Percentiles rank a stretch among this genome's conserved stretches.
These are phyloP conservation scores for Laterallus jamaicensis DNA, from an alignment of 2,113 vertebrate species.

Conservation along the genomic window DNA sequence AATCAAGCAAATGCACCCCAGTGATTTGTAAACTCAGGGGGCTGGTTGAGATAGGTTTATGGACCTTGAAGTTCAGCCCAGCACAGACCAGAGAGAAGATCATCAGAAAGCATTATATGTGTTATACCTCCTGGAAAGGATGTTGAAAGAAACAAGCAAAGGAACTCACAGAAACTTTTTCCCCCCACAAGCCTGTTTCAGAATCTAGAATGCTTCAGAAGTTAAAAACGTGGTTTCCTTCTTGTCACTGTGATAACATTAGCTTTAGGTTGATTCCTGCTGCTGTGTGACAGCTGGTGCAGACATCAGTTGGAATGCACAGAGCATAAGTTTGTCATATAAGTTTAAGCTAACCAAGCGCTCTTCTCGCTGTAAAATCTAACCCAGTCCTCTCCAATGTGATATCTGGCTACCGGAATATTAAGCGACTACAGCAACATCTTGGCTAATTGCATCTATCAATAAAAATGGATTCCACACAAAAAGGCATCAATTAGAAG, in stretches of 20 bases:
- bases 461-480: conserved; percentile 1
- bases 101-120: neutral
- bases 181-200: neutral
- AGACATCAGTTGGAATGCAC: neutral
- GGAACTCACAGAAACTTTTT: neutral
- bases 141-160: neutral
- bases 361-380: neutral
- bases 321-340: neutral
- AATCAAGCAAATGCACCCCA: neutral
- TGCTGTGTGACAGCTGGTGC: conserved; percentile 28
- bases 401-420: neutral
- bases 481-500: conserved; percentile 58
- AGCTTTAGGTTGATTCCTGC: conserved; percentile 17
- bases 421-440: neutral
- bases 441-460: neutral
- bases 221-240: conserved; percentile 1
- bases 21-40: neutral
- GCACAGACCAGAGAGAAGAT: neutral
- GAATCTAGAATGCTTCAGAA: neutral
- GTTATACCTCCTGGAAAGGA: neutral
- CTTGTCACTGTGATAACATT: conserved; percentile 24
- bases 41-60: neutral
- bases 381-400: neutral
- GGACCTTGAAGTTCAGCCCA: neutral
- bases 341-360: neutral